phyloP scores from a whole-genome alignment of 2,113 vertebrate genomes.

The Porphyrio hochstetteri region DNA sequence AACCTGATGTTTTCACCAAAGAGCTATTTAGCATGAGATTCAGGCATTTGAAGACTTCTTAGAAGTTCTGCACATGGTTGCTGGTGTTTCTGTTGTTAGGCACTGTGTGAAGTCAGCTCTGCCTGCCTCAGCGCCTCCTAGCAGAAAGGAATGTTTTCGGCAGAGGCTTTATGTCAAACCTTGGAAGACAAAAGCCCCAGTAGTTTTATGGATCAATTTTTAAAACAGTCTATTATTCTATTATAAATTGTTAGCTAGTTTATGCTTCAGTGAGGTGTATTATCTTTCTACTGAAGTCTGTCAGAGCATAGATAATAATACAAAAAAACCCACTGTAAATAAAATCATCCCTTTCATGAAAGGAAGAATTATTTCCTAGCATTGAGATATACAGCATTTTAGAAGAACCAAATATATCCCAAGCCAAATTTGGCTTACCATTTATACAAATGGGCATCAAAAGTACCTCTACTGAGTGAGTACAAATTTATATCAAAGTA shows the following conservation, averaged over 20 bases:
- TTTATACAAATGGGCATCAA: neutral
- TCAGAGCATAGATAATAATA: neutral
- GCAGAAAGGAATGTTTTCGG: neutral
- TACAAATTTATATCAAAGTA: neutral
- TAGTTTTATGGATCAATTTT: slow-evolving; percentile 14
- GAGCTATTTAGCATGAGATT: neutral
- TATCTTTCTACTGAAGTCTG: neutral
- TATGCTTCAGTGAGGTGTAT: neutral
- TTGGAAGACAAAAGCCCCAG: neutral
- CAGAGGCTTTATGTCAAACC: neutral
- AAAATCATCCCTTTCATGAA: neutral
- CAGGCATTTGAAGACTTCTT: neutral
- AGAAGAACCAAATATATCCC: neutral
- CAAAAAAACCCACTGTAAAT: neutral
- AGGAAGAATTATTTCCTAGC: neutral
- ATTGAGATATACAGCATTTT: neutral
- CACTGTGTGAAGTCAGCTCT: neutral
- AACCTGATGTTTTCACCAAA: too few species aligned
- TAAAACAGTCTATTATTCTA: neutral
- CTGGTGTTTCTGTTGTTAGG: neutral
- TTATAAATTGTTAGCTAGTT: slow-evolving; percentile 26
- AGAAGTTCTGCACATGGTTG: neutral
- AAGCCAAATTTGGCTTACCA: neutral
- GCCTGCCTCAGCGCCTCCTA: neutral
- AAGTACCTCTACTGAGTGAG: neutral